Evolutionary conservation across 2,888 invertebrate genomes (phyloP), one percentile per base, ranked within the genome.

Genomic region (Cyrtodaria siliqua): DNA sequence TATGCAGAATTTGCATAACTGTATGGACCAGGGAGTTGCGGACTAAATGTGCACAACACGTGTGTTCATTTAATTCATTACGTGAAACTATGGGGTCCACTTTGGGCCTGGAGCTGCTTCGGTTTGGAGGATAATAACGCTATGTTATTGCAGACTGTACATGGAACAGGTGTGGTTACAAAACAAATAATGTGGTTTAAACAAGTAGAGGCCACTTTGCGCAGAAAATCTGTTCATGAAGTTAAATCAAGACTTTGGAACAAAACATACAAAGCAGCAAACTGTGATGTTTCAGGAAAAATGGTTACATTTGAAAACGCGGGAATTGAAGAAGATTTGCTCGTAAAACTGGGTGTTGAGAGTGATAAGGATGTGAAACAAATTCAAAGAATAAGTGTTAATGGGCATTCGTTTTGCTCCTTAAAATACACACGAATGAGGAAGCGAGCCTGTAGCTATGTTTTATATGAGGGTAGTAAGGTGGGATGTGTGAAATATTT

Each of bases 41-140:
- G 73, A 49, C 68, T 78, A 12, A 78, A 78, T 60, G 69, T 78
- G 8, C 73, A 73, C 53, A 78, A 78, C 40, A 61, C 60, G 16
- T 52, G 71, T 57, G 53, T 42, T 20, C 77, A 77, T 63, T 63
- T 69, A 14, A 56, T 64, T 18, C 20, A 47, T 23, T 73, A 44
- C 67, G 71, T 71, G 14, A 40, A 42, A 29, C 49, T 61, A 9
- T 66, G 57, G 59, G 69, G 60, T 23, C 75, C 69, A 53, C 18
- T 75, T 6, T 75, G 59, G 69, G 69, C 60, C 6, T 75, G 69
- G 69, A 69, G 63, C 24, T 69, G 69, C 20, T 75, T 75, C 27
- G 20, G 56, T 14, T 75, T 75, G 59, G 69, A 75, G 47, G 64
- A 69, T 49, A 24, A 47, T 20, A 69, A 75, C 42, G 53, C 68